Evolutionary conservation across 2,797 vertebrate species (phyloP), one percentile per base, ranked within the genome.

Genomic region (Morelia viridis): DNA sequence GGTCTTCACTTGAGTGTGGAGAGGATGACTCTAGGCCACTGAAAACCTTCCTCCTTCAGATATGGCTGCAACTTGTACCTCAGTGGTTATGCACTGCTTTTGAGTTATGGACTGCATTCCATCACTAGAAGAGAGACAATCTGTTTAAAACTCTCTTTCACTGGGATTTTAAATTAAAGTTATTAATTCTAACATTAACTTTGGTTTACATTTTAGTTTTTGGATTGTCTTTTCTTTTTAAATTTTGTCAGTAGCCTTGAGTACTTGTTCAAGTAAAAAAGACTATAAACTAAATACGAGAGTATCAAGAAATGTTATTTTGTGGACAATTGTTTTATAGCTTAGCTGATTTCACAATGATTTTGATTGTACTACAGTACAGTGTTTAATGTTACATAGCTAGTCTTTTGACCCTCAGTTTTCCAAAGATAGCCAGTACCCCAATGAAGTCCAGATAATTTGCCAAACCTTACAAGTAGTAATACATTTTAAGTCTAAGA

Each of bases 401-500:
- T 91, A 90, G 91, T 93, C 71, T 92, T 89, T 94, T 91, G 62
- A 71, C 83, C 92, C 0, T 65, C 84, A 60, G 28, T 53, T 94
- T 57, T 91, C 93, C 22, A 2, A 91, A 94, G 88, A 53, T 86
- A 64, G 91, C 95, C 89, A 89, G 92, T 89, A 11, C 22, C 10
- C 4, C 31, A 19, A 85, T 85, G 84, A 35, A 93, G 94, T 95
- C 93, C 90, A 94, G 91, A 91, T 87, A 87, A 91, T 87, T 89
- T 93, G 85, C 94, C 92, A 93, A 94, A 90, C 94, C 95, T 93
- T 95, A 95, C 0, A 0, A 46, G 3, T 46, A 90, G 93, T 93
- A 93, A 92, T 91, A 94, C 93, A 94, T 93, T 95, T 93, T 2
- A n/a, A 24, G 89, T 85, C 76, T 71, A 92, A 46, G 46, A 83